These are phyloP conservation scores for Leptopilina clavipes DNA, from an alignment of 1,140 invertebrate species.

Conservation along the genomic window DNA sequence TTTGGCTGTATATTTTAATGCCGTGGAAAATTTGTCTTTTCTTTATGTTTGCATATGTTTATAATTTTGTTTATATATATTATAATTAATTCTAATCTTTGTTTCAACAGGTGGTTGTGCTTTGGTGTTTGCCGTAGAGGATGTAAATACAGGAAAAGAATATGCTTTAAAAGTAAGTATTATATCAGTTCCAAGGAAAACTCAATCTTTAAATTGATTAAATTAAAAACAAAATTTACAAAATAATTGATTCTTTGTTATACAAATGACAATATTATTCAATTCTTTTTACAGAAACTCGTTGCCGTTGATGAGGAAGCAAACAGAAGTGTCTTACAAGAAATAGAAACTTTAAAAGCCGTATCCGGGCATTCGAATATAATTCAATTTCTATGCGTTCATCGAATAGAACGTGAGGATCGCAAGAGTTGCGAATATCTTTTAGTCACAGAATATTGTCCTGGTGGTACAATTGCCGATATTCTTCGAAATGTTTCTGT, in stretches of 20 bases:
- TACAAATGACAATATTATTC: constrained; percentile 10
- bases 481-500: constrained; percentile 80
- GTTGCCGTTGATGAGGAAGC: constrained; percentile 86
- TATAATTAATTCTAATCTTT: constrained; percentile 34
- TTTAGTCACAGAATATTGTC: constrained; percentile 83
- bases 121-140: constrained; percentile 94
- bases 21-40: background rate
- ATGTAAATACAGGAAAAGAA: constrained; percentile 88
- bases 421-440: constrained; percentile 82
- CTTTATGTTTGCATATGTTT: no score
- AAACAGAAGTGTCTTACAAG: constrained; percentile 85
- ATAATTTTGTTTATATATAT: background rate
- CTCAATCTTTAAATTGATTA: constrained; percentile 1
- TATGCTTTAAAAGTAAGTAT: constrained; percentile 88
- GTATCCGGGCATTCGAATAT: constrained; percentile 87
- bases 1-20: background rate
- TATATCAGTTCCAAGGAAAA: background rate
- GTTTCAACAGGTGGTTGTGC: constrained; percentile 89
- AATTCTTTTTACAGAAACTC: constrained; percentile 76
- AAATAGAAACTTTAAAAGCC: constrained; percentile 86
- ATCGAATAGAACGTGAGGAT: constrained; percentile 78
- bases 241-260: constrained; percentile 39
- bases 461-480: constrained; percentile 88
- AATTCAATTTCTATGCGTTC: constrained; percentile 85
- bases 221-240: no score